Percentiles rank a stretch among this genome's conserved stretches.
Evolutionary conservation across 2,888 invertebrate genomes (phyloP).

Genomic region (Periphyllus acericola): DNA sequence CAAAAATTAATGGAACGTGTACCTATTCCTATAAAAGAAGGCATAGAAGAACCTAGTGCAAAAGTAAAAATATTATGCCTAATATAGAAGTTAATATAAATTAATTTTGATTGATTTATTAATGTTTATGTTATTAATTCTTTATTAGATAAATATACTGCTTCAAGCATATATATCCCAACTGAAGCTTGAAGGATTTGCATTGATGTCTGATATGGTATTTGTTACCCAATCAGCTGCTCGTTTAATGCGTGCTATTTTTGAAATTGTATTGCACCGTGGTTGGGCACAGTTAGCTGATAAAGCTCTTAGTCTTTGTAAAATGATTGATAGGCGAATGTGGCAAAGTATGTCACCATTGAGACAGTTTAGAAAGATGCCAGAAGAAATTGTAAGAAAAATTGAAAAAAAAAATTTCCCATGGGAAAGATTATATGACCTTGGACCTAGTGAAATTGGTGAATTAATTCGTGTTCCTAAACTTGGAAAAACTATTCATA

Average conservation of each 20-base stretch:
- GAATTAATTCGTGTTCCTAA: conserved; percentile 92
- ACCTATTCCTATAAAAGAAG: conserved; percentile 99
- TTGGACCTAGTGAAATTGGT: conserved; percentile 97
- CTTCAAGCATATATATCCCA: conserved; percentile 98
- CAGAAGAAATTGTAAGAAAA: conserved; percentile 95
- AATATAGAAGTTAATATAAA: not conserved
- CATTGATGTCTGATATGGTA: conserved; percentile 99
- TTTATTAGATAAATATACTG: conserved; percentile 76
- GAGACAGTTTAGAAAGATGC: conserved; percentile 96
- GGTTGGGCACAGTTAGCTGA: conserved; percentile 99
- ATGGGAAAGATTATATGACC: conserved; percentile 91
- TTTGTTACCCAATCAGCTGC: conserved; percentile 98
- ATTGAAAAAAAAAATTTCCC: conserved; percentile 97
- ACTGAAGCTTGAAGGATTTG: conserved; percentile 97
- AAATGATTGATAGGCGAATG: conserved; percentile 99
- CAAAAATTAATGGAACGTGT: conserved; percentile 95
- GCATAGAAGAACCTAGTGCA: conserved; percentile 98
- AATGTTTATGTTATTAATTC: not conserved
- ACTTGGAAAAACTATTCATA: conserved; percentile 93
- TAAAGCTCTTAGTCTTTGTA: conserved; percentile 93
- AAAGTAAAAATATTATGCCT: conserved; percentile 73
- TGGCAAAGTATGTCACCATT: conserved; percentile 99
- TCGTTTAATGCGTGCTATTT: conserved; percentile 93
- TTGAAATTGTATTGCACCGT: conserved; percentile 88
- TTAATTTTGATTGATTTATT: not conserved